Conservation (phyloP, 2,888 invertebrate species). For the Agonopterix alstromeriana region DNA sequence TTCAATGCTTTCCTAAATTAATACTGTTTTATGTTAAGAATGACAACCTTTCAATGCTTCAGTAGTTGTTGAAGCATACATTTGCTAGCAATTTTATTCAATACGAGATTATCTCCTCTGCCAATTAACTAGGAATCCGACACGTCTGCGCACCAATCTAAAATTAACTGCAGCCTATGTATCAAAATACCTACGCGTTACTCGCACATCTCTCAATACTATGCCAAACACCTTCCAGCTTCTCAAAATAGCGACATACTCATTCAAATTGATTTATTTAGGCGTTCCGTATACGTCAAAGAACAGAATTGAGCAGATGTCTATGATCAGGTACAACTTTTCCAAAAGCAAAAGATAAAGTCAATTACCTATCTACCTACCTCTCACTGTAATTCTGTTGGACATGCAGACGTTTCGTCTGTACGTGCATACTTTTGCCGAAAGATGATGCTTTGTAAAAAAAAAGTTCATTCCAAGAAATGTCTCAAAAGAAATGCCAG, state of each 20-base stretch:
- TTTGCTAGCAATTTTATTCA: slow-evolving; percentile 24
- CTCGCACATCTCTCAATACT: slow-evolving; percentile 75
- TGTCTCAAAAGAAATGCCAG: slow-evolving; percentile 55
- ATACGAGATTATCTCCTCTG: slow-evolving; percentile 65
- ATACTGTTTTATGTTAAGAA: background rate
- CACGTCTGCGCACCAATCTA: slow-evolving; percentile 76
- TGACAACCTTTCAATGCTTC: no score
- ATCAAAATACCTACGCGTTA: slow-evolving; percentile 75
- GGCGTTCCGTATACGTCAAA: slow-evolving; percentile 32
- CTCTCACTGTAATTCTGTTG: slow-evolving; percentile 13
- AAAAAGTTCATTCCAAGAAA: slow-evolving; percentile 55
- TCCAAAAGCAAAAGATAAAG: slow-evolving; percentile 5
- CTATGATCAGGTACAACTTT: slow-evolving; percentile 5
- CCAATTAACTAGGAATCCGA: slow-evolving; percentile 75
- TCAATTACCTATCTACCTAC: slow-evolving; percentile 7
- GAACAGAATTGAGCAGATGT: slow-evolving; percentile 16
- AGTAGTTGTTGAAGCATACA: no score
- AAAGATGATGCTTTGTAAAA: slow-evolving; percentile 29
- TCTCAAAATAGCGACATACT: slow-evolving; percentile 66
- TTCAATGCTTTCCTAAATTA: background rate
- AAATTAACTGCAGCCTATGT: slow-evolving; percentile 76
- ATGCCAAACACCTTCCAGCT: slow-evolving; percentile 76
- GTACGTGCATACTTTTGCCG: slow-evolving; percentile 24
- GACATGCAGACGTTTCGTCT: slow-evolving; percentile 30
- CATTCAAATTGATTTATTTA: slow-evolving; percentile 65